A percentile compares a stretch with the other conserved stretches of the same genome.
Conservation (phyloP, 2,113 vertebrate species). For the Bubo bubo region DNA sequence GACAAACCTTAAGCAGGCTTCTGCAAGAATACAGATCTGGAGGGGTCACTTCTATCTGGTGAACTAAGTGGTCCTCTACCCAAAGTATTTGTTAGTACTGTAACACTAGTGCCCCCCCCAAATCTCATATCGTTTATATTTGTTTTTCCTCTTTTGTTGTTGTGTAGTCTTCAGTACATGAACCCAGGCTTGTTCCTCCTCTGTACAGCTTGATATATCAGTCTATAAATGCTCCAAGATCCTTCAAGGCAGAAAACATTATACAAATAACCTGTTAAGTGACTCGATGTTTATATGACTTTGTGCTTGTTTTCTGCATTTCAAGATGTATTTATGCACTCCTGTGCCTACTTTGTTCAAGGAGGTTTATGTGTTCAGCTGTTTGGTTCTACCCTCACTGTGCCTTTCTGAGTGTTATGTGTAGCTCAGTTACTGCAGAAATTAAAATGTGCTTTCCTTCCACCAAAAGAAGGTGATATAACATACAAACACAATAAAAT, state of each 20-base stretch:
- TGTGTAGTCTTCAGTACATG: neutral
- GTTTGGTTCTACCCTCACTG: neutral
- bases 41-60: neutral
- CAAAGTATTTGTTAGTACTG: neutral
- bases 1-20: neutral
- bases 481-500: neutral
- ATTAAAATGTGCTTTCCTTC: neutral
- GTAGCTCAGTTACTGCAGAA: neutral
- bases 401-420: neutral
- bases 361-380: conserved; percentile 16
- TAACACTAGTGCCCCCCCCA: neutral
- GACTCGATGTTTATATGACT: conserved; percentile 5
- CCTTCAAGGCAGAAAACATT: conserved; percentile 43
- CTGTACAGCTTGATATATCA: neutral
- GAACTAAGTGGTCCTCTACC: neutral
- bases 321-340: conserved; percentile 16
- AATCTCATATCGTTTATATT: neutral
- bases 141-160: neutral
- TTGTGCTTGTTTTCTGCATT: conserved; percentile 25
- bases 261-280: conserved; percentile 46
- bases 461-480: neutral
- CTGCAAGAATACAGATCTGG: neutral
- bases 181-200: neutral
- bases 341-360: conserved; percentile 1
- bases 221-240: neutral